Base-by-base conservation (phyloP, 2,113 vertebrate species). In the Hassar affinis region DNA sequence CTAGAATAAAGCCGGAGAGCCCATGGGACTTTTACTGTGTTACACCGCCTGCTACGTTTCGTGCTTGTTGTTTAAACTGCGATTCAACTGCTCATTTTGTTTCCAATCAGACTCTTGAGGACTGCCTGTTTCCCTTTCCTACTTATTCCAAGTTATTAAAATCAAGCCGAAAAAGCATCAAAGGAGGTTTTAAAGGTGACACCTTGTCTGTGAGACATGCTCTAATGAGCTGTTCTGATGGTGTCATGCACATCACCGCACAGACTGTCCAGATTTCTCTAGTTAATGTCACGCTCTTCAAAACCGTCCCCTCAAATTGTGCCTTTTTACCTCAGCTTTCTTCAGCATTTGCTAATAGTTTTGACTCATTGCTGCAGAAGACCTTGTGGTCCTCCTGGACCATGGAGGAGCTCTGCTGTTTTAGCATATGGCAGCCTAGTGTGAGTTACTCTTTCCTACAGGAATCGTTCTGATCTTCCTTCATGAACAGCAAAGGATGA, bases 371-470 rank as follows among this genome's bases (percentile, higher is more conserved):
- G 75, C 80, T 80, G 54, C 80, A 84, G 83, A 85, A 79, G 61
- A 82, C 88, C 88, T 87, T 88, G 85, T 74, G 88, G 57, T 79
- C 88, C 88, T 87, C 66, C 81, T 57, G 88, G 88, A 85, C 88
- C 84, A 68, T 62, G 74, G 64, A 66, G 81, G 38, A 84, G 75
- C 62, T 78, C 35, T 83, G 84, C 87, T 81, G 84, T 81, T 85
- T 76, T 83, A 82, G 80, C 87, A 86, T 86, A 86, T 85, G 87
- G 88, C 81, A 57, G 51, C 85, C 84, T 84, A 79, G 86, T 84
- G 62, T 81, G 88, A 83, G 84, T 85, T 85, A 80, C 66, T 84
- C 77, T 71, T 74, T 62, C 71, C 49, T 77, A 30, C 85, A 81
- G 61, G 85, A 86, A 71, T 51, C 84, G 54, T 83, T 69, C 77